Conservation (phyloP, 2,888 invertebrate genomes). For the Drosophila mulleri region DNA sequence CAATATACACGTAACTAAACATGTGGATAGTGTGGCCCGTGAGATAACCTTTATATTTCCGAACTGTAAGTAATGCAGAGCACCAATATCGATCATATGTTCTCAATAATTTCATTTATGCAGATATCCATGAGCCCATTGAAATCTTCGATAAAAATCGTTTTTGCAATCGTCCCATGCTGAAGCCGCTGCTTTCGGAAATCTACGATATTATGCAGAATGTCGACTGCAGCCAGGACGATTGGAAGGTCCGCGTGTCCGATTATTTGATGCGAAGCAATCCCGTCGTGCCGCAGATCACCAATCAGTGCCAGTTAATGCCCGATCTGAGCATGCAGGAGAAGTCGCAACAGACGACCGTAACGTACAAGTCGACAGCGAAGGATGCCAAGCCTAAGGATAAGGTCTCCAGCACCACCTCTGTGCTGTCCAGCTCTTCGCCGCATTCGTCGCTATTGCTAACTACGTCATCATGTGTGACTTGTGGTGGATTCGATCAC, state of each 20-base stretch:
- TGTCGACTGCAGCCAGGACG: constrained; percentile 54
- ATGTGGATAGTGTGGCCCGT: constrained; percentile 88
- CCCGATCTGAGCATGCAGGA: constrained; percentile 54
- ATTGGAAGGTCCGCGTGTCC: constrained; percentile 72
- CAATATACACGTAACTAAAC: constrained; percentile 94
- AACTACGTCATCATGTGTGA: constrained; percentile 72
- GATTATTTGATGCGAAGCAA: constrained; percentile 71
- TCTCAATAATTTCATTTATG: constrained; percentile 5
- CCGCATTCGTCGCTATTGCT: constrained; percentile 70
- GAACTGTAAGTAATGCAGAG: constrained; percentile 84
- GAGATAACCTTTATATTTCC: constrained; percentile 97
- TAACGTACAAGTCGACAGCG: constrained; percentile 42
- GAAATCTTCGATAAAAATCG: constrained; percentile 81
- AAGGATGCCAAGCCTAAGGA: constrained; percentile 38
- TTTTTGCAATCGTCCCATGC: constrained; percentile 66
- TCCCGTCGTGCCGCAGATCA: constrained; percentile 60
- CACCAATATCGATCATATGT: background rate
- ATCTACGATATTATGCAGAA: constrained; percentile 69
- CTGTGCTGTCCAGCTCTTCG: constrained; percentile 45
- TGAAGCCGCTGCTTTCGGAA: constrained; percentile 62
- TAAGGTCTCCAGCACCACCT: constrained; percentile 33
- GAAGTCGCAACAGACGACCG: constrained; percentile 65
- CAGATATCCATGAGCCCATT: constrained; percentile 92
- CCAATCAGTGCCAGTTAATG: constrained; percentile 65
- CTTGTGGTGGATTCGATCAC: constrained; percentile 65